Percentiles rank a stretch among this genome's conserved stretches.
These are phyloP conservation scores for Orchesella cincta DNA, from an alignment of 1,140 invertebrate genomes.

Conservation along the genomic window DNA sequence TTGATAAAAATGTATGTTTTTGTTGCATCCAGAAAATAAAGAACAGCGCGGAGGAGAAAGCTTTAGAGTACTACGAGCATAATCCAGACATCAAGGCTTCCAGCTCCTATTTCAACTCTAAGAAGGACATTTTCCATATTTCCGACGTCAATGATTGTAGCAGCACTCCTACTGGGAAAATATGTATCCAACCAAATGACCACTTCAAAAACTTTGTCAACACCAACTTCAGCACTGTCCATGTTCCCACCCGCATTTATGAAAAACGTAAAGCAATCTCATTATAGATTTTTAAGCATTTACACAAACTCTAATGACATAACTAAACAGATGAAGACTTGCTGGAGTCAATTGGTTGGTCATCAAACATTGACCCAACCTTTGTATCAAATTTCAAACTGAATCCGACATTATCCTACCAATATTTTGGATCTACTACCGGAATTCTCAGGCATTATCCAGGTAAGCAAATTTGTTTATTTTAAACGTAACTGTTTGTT, in stretches of 20 bases:
- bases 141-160: background rate
- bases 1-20: slow-evolving; percentile 31
- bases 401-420: slow-evolving; percentile 88
- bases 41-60: slow-evolving; percentile 65
- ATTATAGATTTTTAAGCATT: slow-evolving; percentile 1
- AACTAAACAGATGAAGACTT: slow-evolving; percentile 61
- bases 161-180: slow-evolving; percentile 59
- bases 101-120: slow-evolving; percentile 55
- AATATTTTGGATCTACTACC: slow-evolving; percentile 90
- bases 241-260: slow-evolving; percentile 92
- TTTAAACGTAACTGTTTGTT: background rate
- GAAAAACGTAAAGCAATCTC: slow-evolving; percentile 70
- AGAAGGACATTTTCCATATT: slow-evolving; percentile 53
- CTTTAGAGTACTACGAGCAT: slow-evolving; percentile 38
- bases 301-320: background rate
- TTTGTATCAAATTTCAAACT: slow-evolving; percentile 82
- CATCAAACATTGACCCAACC: slow-evolving; percentile 75
- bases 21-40: slow-evolving; percentile 66
- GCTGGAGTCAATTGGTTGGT: slow-evolving; percentile 79
- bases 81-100: slow-evolving; percentile 12
- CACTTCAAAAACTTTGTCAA: slow-evolving; percentile 86
- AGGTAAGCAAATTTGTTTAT: slow-evolving; percentile 64
- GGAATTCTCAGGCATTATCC: slow-evolving; percentile 92
- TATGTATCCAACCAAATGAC: slow-evolving; percentile 69
- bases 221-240: slow-evolving; percentile 79